Evolutionary conservation across 1,140 invertebrate genomes (phyloP).

Genomic region (Leptinotarsa defecta): DNA sequence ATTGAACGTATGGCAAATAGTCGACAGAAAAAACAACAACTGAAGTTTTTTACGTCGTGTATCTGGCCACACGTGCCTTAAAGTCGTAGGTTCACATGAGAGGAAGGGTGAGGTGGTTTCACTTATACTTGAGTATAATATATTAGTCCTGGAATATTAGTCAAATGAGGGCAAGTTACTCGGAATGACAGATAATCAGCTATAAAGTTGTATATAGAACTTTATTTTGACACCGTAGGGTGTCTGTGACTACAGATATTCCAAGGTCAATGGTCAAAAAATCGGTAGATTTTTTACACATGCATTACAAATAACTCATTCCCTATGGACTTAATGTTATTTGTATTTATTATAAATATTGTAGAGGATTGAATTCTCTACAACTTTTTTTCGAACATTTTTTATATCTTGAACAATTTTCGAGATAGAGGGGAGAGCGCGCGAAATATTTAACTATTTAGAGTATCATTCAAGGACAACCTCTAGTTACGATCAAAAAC

Average conservation of each 20-base stretch:
- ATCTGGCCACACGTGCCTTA: too few species aligned
- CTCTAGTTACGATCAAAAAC: too few species aligned
- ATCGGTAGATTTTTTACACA: not conserved
- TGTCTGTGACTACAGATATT: not conserved
- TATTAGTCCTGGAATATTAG: not conserved
- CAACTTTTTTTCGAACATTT: not conserved
- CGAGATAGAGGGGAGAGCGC: not conserved
- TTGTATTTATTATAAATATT: conserved; percentile 7
- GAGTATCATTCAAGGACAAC: too few species aligned
- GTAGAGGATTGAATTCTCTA: conserved; percentile 14
- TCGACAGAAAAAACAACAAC: too few species aligned
- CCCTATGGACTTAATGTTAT: conserved; percentile 4
- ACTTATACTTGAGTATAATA: too few species aligned
- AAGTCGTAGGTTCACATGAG: too few species aligned
- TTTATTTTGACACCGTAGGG: conserved; percentile 19
- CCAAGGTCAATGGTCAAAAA: conserved; percentile 16
- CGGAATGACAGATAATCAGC: not conserved
- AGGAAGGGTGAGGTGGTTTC: too few species aligned
- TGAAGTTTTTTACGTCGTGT: too few species aligned
- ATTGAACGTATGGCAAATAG: not conserved
- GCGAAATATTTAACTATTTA: too few species aligned
- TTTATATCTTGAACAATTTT: conserved; percentile 18
- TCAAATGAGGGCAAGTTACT: not conserved
- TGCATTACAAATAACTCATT: conserved; percentile 4
- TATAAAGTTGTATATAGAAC: not conserved